phyloP scores from a whole-genome alignment of 2,113 vertebrate species.

The Aplodontia rufa region DNA sequence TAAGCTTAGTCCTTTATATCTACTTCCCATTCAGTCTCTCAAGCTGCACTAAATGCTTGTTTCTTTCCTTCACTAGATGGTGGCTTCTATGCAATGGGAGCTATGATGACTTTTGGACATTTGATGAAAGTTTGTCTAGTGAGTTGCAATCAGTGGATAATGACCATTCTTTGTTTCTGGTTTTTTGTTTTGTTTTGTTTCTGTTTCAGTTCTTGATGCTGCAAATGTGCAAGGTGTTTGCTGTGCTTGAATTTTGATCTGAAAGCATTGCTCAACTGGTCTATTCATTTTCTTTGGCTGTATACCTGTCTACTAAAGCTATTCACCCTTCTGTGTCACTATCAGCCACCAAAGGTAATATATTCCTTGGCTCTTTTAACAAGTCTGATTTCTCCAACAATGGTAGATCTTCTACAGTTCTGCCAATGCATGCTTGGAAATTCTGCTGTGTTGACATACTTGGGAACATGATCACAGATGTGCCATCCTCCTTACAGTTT shows the following conservation, averaged over 20 bases:
- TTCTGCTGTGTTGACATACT: not conserved
- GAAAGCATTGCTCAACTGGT: not conserved
- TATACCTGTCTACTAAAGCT: not conserved
- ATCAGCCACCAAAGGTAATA: not conserved
- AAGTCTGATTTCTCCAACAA: not conserved
- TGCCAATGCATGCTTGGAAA: not conserved
- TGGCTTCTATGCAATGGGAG: not conserved
- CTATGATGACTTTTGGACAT: not conserved
- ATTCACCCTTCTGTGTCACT: not conserved
- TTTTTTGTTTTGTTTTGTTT: no score
- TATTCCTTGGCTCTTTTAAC: not conserved
- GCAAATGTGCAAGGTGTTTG: not conserved
- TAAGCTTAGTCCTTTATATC: not conserved
- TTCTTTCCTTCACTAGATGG: not conserved
- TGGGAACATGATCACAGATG: not conserved
- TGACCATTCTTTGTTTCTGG: not conserved
- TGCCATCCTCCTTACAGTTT: not conserved
- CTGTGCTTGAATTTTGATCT: not conserved
- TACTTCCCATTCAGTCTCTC: not conserved
- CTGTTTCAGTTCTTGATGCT: no score
- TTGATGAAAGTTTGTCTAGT: not conserved
- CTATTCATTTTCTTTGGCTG: not conserved
- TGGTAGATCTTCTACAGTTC: not conserved
- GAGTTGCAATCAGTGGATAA: not conserved
- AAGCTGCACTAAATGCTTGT: rapidly evolving